Evolutionary conservation across 2,113 vertebrate genomes (phyloP).

Genomic region (Aepyceros melampus): DNA sequence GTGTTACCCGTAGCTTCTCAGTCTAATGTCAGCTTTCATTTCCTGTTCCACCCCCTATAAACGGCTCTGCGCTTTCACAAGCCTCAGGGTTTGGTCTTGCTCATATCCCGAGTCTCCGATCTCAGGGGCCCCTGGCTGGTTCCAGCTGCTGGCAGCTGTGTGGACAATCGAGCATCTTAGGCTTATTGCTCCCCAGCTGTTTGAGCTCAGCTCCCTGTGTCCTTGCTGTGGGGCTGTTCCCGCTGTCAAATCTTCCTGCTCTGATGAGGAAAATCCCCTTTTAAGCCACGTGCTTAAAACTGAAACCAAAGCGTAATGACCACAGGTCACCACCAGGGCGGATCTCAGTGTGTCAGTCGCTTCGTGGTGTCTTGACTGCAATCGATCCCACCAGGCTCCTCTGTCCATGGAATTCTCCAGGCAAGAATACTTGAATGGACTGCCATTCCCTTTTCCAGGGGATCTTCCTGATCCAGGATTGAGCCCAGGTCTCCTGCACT

Average conservation of each 20-base stretch:
- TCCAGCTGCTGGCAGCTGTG: not conserved
- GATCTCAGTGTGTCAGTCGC: not conserved
- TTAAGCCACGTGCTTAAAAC: conserved; percentile 41
- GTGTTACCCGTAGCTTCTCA: not conserved
- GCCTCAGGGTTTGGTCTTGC: not conserved
- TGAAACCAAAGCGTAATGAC: conserved; percentile 41
- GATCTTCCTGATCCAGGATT: not conserved
- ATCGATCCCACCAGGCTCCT: not conserved
- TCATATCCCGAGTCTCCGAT: not conserved
- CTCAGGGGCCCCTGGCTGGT: not conserved
- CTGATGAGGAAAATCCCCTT: conserved; percentile 26
- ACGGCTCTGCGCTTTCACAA: not conserved
- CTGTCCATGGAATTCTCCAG: not conserved
- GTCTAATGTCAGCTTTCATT: not conserved
- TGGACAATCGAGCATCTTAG: not conserved
- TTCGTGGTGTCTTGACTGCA: not conserved
- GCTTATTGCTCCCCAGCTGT: not conserved
- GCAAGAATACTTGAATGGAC: not conserved
- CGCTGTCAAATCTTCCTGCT: not conserved
- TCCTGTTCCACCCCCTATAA: not conserved
- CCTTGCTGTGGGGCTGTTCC: not conserved
- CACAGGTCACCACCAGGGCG: not conserved
- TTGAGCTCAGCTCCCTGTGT: not conserved
- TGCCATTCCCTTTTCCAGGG: not conserved
- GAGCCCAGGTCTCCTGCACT: not conserved